Percentiles rank a stretch among this genome's conserved stretches.
These are phyloP conservation scores for Daktulosphaira vitifoliae DNA, from an alignment of 1,140 invertebrate genomes.

Conservation along the genomic window DNA sequence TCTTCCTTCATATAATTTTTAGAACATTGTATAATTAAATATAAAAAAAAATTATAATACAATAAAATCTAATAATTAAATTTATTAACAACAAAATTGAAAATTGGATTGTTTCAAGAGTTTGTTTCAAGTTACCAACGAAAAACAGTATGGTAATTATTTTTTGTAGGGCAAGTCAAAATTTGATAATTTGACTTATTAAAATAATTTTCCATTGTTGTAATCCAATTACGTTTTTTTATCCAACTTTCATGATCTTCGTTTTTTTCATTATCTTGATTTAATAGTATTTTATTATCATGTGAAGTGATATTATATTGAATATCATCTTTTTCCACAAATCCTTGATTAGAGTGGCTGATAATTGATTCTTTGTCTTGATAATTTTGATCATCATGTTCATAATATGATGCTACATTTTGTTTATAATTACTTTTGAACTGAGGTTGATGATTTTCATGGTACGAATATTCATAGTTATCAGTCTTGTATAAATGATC, in stretches of 20 bases:
- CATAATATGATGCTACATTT: neutral
- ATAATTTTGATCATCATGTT: neutral
- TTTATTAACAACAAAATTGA: too few relatives aligned
- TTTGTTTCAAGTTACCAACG: slow-evolving; percentile 16
- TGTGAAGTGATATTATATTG: neutral
- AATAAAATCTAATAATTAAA: too few relatives aligned
- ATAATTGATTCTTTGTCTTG: neutral
- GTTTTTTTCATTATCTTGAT: neutral
- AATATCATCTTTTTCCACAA: neutral
- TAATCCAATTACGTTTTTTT: neutral
- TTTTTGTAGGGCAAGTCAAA: neutral
- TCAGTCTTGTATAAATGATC: neutral
- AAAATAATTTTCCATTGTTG: too few relatives aligned
- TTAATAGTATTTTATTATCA: too few relatives aligned
- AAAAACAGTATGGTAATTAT: slow-evolving; percentile 1
- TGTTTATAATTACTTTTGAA: slow-evolving; percentile 7
- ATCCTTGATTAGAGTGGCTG: too few relatives aligned
- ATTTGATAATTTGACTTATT: neutral
- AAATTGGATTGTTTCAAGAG: too few relatives aligned
- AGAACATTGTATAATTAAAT: too few relatives aligned
- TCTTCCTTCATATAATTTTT: too few relatives aligned
- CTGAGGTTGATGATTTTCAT: neutral
- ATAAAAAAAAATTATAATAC: too few relatives aligned
- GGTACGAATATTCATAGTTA: neutral
- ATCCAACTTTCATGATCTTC: neutral